Conservation (phyloP, 2,888 invertebrate genomes). For the Liopterus haemorrhoidalis region DNA sequence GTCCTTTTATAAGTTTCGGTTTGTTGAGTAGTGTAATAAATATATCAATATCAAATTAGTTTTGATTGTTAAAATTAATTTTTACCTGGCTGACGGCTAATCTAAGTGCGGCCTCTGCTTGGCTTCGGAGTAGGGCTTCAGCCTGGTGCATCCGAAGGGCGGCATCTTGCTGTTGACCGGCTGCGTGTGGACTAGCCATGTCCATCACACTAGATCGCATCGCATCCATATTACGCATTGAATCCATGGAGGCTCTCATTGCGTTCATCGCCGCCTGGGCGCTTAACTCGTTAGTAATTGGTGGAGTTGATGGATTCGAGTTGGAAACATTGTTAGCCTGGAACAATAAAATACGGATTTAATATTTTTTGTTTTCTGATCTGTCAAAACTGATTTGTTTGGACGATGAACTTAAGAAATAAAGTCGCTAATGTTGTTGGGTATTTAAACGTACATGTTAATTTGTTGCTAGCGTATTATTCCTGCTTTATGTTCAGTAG, state of each 20-base stretch:
- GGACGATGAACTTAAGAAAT: no score
- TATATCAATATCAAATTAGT: no score
- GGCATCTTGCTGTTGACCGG: conserved; percentile 45
- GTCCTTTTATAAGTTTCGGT: no score
- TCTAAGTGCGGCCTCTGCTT: conserved; percentile 78
- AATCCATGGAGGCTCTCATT: conserved; percentile 56
- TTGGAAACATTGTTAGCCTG: conserved; percentile 46
- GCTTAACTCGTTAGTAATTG: conserved; percentile 44
- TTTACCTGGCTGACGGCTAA: conserved; percentile 67
- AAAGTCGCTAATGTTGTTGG: no score
- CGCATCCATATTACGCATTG: conserved; percentile 49
- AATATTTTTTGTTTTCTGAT: no score
- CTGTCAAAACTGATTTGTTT: no score
- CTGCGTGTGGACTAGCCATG: conserved; percentile 40
- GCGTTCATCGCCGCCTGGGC: conserved; percentile 51
- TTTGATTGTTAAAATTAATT: no score
- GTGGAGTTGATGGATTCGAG: conserved; percentile 47
- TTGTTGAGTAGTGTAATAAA: no score
- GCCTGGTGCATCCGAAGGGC: conserved; percentile 61
- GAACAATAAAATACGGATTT: conserved; percentile 24
- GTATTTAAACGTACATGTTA: no score
- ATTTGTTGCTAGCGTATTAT: no score
- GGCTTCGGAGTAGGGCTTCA: conserved; percentile 74
- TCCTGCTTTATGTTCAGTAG: no score
- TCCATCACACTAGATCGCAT: conserved; percentile 51